Percentiles rank a stretch among this genome's conserved stretches.
These are phyloP conservation scores for Argyra leucocephala DNA, from an alignment of 2,888 invertebrate species.

Conservation along the genomic window DNA sequence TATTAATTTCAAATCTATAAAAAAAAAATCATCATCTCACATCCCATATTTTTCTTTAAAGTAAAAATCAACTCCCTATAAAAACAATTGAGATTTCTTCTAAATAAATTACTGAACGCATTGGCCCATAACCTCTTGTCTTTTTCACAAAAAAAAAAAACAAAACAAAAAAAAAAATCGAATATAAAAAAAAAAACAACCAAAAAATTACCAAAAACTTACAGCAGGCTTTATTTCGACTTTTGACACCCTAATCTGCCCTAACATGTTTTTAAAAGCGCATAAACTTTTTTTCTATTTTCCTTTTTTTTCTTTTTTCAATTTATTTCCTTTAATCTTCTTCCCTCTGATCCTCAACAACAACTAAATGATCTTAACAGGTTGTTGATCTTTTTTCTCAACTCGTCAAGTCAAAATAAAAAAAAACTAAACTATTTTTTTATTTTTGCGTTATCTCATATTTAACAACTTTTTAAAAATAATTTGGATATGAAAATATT, in stretches of 20 bases:
- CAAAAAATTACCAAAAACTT: background rate
- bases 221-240: background rate
- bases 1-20: background rate
- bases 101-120: background rate
- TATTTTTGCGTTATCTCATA: background rate
- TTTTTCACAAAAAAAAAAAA: background rate
- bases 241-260: background rate
- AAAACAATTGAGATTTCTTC: background rate
- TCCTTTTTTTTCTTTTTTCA: no score
- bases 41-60: background rate
- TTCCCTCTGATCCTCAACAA: no score
- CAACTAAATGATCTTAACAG: slow-evolving; percentile 14
- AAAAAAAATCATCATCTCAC: background rate
- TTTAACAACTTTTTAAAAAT: background rate
- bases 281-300: background rate
- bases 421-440: no score
- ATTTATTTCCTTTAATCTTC: no score
- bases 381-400: slow-evolving; percentile 21
- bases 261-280: background rate
- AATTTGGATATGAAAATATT: background rate
- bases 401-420: background rate
- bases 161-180: background rate
- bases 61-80: no score
- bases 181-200: background rate
- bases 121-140: background rate